These are phyloP conservation scores for Macropis europaea DNA, from an alignment of 2,888 invertebrate species.

Conservation along the genomic window DNA sequence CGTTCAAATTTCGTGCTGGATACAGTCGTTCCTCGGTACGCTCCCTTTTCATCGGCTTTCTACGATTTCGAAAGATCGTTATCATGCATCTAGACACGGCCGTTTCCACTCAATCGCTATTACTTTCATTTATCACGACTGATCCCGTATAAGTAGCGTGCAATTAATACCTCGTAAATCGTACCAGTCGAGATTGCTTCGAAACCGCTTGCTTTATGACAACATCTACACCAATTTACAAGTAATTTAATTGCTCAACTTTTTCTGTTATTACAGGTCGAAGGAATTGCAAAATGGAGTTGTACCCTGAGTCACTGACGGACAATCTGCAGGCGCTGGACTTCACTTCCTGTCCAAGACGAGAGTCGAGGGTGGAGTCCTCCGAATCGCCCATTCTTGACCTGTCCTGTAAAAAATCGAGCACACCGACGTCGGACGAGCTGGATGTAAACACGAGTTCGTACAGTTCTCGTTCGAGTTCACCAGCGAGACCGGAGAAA, in stretches of 20 bases:
- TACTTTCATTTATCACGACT: constrained; percentile 5
- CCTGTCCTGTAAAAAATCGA: constrained; percentile 68
- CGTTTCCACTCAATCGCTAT: not conserved
- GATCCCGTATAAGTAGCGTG: not conserved
- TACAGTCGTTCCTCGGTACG: not conserved
- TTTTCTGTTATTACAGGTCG: not conserved
- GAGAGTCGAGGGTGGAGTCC: not conserved
- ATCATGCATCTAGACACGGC: not conserved
- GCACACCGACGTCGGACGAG: not conserved
- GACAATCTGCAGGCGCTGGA: constrained; percentile 47
- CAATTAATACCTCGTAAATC: not conserved
- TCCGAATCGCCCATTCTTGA: constrained; percentile 65
- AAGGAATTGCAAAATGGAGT: constrained; percentile 15
- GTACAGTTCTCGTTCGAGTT: constrained; percentile 32
- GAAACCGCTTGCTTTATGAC: too few species aligned
- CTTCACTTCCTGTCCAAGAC: constrained; percentile 43
- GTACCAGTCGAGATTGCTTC: not conserved
- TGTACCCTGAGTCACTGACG: not conserved
- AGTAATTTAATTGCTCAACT: not conserved
- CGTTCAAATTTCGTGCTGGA: not conserved
- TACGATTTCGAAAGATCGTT: constrained; percentile 8
- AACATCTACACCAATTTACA: not conserved
- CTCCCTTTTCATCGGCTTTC: not conserved
- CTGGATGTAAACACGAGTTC: not conserved
- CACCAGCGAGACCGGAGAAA: constrained; percentile 48